Base-by-base conservation (phyloP, 2,888 invertebrate species). In the Stegana nigrithorax region DNA sequence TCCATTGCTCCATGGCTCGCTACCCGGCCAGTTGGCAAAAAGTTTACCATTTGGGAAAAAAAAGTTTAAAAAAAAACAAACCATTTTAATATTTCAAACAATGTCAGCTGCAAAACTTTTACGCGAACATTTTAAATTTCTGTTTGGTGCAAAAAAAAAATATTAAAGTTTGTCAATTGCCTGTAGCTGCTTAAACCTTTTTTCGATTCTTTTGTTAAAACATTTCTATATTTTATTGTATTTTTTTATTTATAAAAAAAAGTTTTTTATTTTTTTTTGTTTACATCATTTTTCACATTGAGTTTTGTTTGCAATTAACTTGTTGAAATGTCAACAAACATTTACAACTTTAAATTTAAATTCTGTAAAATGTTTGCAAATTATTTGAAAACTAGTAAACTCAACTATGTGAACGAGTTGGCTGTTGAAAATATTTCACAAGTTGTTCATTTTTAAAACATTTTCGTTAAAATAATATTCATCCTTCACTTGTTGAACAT, bases 291-390 rank as follows among this genome's bases (percentile, higher is more conserved):
- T 45, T 19, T 45, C 8, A 12, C n/a, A 2, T 32, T 32, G 10
- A 4, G 32, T 19, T 45, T 45, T 45, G 45, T 45, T 45, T 17
- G 19, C 14, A 45, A 19, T 45, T 5, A 45, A 45, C 17, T 45
- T 19, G 45, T 45, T 45, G 21, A 45, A 45, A 45, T 45, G 45
- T 45, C 45, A 45, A 45, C 45, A 45, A 45, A 45, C 19, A 45
- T 32, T 32, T 32, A n/a, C n/a, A n/a, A n/a, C n/a, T n/a, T n/a
- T n/a, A n/a, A n/a, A n/a, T 29, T 10, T 29, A 29, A 29, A 29
- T 29, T 29, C 29, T 29, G n/a, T n/a, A n/a, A n/a, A n/a, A n/a
- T n/a, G n/a, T n/a, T n/a, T n/a, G n/a, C n/a, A n/a, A n/a, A n/a
- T n/a, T n/a, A n/a, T n/a, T n/a, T n/a, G n/a, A n/a, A n/a, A n/a